Base-by-base conservation (phyloP, 2,888 invertebrate genomes). In the Leptothorax acervorum region DNA sequence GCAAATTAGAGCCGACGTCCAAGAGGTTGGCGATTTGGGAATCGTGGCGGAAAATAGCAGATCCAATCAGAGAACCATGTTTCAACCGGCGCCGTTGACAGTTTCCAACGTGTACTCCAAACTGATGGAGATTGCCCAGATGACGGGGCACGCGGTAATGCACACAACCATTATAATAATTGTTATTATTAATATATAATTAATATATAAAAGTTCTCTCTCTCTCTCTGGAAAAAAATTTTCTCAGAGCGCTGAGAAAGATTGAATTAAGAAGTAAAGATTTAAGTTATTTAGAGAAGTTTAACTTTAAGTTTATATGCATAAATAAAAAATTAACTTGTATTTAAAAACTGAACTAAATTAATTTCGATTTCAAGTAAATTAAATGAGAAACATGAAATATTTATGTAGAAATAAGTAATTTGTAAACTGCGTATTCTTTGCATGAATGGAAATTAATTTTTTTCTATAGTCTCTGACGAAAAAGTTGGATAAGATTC, bases 401-500 rank as follows among this genome's bases (percentile, higher is more conserved):
- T 28, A 60, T 31, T 53, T 53, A 71, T 23, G 0, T 12, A 42
- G 0, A 42, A 73, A 57, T 28, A 57, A 42, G n/a, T 39, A 51
- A 74, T 6, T 28, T 42, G 18, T 0, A 42, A 39, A 28, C 6
- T 39, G 23, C 4, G 2, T 28, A 5, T 42, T 31, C 1, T 31
- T 53, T 31, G 5, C n/a, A 39, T 23, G 12, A 51, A 51, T 15
- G 15, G n/a, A 31, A 28, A 15, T 42, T 9, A 55, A 23, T 45
- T 23, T n/a, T 45, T 48, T 45, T 68, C 11, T 79, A 23, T 95
- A 97, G 97, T 97, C 97, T 0, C 96, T 97, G 88, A 95, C 96
- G n/a, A 97, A 99, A 94, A 99, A 99, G 95, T 97, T 98, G 3
- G 97, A 98, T 91, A 98, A 97, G 93, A 99, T 99, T 88, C 98